Conservation (phyloP, 2,797 vertebrate species). For the Galago senegalensis region DNA sequence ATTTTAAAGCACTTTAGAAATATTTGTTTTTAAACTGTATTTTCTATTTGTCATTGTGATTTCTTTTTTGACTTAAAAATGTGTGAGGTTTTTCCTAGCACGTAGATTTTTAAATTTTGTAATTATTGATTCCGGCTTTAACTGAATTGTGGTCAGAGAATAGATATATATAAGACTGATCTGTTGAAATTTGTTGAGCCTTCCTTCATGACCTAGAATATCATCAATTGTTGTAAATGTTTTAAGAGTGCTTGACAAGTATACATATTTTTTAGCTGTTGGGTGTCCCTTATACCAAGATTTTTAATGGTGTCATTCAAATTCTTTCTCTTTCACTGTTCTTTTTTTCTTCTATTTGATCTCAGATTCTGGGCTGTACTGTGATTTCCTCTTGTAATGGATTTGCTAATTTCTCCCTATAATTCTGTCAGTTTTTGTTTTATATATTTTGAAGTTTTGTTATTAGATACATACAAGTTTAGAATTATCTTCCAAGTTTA, state of each 20-base stretch:
- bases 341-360: not conserved
- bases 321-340: not conserved
- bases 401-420: conserved; percentile 52
- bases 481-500: conserved; percentile 1
- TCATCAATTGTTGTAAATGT: not conserved
- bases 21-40: conserved; percentile 33
- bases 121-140: conserved; percentile 26
- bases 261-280: not conserved
- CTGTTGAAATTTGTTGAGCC: not conserved
- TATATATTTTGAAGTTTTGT: conserved; percentile 31
- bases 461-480: not conserved
- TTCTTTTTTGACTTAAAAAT: not conserved
- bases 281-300: not conserved
- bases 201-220: conserved; percentile 13
- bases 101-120: conserved; percentile 33
- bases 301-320: not conserved
- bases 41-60: conserved; percentile 23
- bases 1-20: conserved; percentile 29
- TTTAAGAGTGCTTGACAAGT: not conserved
- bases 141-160: conserved; percentile 9
- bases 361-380: conserved; percentile 43
- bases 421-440: conserved; percentile 38
- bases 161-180: not conserved
- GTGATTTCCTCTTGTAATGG: not conserved
- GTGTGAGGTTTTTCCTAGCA: not conserved